Percentiles rank a stretch among this genome's conserved stretches.
Evolutionary conservation across 2,797 vertebrate species (phyloP).

Genomic region (Macropodus opercularis): DNA sequence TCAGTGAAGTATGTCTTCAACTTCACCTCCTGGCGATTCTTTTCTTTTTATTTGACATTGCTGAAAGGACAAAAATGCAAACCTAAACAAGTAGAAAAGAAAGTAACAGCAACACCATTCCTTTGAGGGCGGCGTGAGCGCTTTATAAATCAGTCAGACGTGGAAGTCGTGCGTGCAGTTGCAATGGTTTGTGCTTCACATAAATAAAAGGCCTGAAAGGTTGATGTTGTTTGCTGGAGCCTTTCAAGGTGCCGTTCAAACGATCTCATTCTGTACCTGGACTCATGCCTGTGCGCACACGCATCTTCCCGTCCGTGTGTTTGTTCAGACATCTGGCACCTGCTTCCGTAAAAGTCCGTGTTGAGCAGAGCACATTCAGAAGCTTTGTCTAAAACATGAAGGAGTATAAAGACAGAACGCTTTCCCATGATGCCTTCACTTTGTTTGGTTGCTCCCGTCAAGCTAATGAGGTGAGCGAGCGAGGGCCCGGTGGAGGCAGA

Average conservation of each 20-base stretch:
- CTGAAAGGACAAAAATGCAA: slow-evolving; percentile 28
- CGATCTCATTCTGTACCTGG: slow-evolving; percentile 35
- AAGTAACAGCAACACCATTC: slow-evolving; percentile 10
- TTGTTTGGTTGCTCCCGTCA: slow-evolving; percentile 76
- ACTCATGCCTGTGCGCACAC: slow-evolving; percentile 1
- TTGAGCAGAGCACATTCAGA: slow-evolving; percentile 49
- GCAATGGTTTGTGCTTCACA: slow-evolving; percentile 18
- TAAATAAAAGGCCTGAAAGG: slow-evolving; percentile 30
- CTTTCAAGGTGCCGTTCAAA: slow-evolving; percentile 12
- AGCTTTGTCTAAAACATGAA: slow-evolving; percentile 28
- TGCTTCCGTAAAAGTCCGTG: slow-evolving; percentile 44
- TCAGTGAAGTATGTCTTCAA: slow-evolving; percentile 2
- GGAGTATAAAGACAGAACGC: neutral
- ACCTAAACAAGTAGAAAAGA: slow-evolving; percentile 15
- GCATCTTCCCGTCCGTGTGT: slow-evolving; percentile 18
- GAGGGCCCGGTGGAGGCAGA: slow-evolving; percentile 71
- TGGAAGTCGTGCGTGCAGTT: slow-evolving; percentile 18
- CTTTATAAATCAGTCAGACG: slow-evolving; percentile 32
- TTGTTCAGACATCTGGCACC: slow-evolving; percentile 47
- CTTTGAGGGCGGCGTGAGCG: slow-evolving; percentile 9
- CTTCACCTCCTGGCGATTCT: neutral
- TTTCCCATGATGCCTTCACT: slow-evolving; percentile 72
- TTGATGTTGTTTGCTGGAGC: slow-evolving; percentile 30
- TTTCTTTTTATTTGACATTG: neutral
- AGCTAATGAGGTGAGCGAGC: slow-evolving; percentile 81